Evolutionary conservation across 2,113 vertebrate genomes (phyloP).

Genomic region (Hystrix brachyura): DNA sequence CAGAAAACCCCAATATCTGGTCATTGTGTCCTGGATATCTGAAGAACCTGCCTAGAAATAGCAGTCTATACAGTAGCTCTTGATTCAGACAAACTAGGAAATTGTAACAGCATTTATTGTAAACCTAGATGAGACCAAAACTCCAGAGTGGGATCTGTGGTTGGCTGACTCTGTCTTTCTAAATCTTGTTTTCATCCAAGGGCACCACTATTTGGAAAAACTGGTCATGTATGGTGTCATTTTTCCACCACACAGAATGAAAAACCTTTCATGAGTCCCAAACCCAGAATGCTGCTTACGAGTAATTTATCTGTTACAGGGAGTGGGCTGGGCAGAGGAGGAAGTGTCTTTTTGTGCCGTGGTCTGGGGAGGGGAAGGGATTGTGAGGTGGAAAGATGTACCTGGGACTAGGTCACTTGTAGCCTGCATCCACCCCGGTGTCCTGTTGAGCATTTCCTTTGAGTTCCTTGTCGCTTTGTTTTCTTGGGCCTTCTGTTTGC

Average conservation of each 20-base stretch:
- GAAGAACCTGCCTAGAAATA: background rate
- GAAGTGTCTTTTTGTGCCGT: background rate
- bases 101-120: constrained; percentile 11
- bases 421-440: background rate
- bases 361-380: background rate
- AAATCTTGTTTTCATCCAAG: constrained; percentile 19
- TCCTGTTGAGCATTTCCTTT: constrained; percentile 58
- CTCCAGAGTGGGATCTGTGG: background rate
- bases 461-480: constrained; percentile 58
- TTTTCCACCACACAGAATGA: constrained; percentile 47
- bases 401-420: background rate
- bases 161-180: background rate
- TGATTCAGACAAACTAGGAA: background rate
- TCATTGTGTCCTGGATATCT: background rate
- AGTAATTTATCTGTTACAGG: constrained; percentile 3
- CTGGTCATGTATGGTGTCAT: constrained; percentile 12
- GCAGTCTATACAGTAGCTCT: background rate
- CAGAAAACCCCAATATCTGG: background rate
- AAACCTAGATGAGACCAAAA: constrained; percentile 25
- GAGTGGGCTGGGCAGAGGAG: background rate
- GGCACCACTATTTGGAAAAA: background rate
- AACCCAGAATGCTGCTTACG: background rate
- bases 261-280: background rate
- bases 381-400: background rate
- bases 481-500: constrained; percentile 67